A percentile compares a stretch with the other conserved stretches of the same genome.
Conservation (phyloP, 2,113 vertebrate species). For the Bungarus multicinctus region DNA sequence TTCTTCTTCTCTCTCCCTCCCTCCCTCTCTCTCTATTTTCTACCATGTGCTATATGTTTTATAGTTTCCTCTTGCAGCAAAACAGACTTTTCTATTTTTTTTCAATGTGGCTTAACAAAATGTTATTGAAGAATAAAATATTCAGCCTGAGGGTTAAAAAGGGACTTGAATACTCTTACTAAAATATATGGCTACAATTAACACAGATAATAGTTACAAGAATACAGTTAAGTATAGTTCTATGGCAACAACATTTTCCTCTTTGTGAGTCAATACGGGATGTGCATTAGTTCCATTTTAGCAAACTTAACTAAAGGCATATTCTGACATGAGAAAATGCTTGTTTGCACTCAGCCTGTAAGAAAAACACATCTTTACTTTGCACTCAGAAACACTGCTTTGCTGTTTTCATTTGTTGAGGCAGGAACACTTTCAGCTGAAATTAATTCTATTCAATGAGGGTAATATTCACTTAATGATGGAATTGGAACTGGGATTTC, state of each 20-base stretch:
- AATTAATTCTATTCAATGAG: not conserved
- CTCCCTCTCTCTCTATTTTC: not conserved
- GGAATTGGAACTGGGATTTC: not conserved
- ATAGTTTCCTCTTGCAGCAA: not conserved
- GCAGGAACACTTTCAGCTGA: not conserved
- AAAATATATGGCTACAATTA: constrained; percentile 3
- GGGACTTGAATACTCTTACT: not conserved
- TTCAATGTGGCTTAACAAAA: not conserved
- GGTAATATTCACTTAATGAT: not conserved
- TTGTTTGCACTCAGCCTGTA: no score
- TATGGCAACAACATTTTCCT: not conserved
- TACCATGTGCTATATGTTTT: not conserved
- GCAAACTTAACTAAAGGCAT: not conserved
- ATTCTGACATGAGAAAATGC: not conserved
- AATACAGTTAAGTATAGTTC: not conserved
- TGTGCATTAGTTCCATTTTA: not conserved
- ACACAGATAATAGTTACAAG: not conserved
- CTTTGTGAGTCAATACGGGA: not conserved
- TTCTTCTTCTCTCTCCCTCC: not conserved
- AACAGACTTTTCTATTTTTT: not conserved
- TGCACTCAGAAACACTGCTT: not conserved
- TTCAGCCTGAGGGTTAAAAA: not conserved
- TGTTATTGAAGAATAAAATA: not conserved
- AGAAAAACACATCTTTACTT: not conserved
- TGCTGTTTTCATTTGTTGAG: not conserved